A percentile compares a stretch with the other conserved stretches of the same genome.
phyloP scores from a whole-genome alignment of 2,113 vertebrate genomes.

The Ursus arctos region DNA sequence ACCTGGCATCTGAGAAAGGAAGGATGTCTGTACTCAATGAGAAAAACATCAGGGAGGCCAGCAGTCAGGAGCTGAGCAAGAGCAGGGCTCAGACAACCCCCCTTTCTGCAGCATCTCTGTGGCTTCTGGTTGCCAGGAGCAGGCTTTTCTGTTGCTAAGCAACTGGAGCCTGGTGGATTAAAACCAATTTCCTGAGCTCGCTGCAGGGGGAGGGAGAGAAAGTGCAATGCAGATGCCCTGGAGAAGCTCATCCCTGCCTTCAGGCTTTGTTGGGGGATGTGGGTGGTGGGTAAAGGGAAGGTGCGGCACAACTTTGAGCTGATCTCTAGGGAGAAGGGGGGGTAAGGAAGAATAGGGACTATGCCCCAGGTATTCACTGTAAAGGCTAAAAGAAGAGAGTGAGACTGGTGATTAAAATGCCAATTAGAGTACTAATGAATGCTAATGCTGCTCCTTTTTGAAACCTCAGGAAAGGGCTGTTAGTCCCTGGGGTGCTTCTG shows the following conservation, averaged over 20 bases:
- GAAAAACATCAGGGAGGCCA: neutral
- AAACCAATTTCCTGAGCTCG: conserved; percentile 77
- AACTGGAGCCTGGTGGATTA: conserved; percentile 75
- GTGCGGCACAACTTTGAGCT: neutral
- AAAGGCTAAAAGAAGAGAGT: neutral
- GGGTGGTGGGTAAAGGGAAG: neutral
- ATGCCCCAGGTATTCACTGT: neutral
- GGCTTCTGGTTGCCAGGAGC: conserved; percentile 77
- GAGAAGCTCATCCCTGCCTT: neutral
- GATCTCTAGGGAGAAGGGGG: neutral
- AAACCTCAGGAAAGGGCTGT: neutral
- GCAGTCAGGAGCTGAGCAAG: conserved; percentile 29
- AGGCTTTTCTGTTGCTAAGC: conserved; percentile 70
- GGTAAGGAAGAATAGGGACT: neutral
- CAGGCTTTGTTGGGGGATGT: neutral
- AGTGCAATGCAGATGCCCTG: conserved; percentile 55
- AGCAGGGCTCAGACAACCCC: conserved; percentile 45
- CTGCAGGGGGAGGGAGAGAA: conserved; percentile 65
- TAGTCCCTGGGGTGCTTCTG: neutral
- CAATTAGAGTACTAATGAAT: conserved; percentile 59
- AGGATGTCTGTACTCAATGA: neutral
- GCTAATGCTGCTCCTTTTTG: neutral
- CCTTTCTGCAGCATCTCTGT: conserved; percentile 75
- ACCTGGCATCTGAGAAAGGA: neutral
- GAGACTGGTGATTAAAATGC: conserved; percentile 19